These are phyloP conservation scores for Adelges cooleyi DNA, from an alignment of 1,140 invertebrate genomes.

Conservation along the genomic window DNA sequence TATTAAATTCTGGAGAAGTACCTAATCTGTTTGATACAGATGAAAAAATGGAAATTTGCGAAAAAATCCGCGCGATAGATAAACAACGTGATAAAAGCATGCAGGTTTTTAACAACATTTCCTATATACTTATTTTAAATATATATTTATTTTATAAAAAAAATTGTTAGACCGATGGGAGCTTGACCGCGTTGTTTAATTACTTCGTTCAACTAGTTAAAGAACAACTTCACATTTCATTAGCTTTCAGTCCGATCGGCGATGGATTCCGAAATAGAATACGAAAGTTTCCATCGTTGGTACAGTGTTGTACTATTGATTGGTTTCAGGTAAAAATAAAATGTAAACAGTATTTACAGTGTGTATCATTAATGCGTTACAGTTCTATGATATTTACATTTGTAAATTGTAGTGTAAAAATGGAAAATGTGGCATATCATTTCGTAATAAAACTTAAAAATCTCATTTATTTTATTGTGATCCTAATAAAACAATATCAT, in stretches of 20 bases:
- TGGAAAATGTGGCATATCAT: too few species aligned
- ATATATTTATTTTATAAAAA: constrained; percentile 1
- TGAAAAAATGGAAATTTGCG: constrained; percentile 84
- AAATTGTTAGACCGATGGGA: constrained; percentile 65
- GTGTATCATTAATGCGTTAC: too few species aligned
- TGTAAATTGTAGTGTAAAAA: too few species aligned
- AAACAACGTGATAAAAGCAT: constrained; percentile 75
- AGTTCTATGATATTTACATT: too few species aligned
- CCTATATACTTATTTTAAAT: background rate
- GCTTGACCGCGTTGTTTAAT: constrained; percentile 79
- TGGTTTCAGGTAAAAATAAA: constrained; percentile 74
- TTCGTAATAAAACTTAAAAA: too few species aligned
- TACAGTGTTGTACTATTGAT: constrained; percentile 94
- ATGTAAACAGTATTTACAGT: too few species aligned
- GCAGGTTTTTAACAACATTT: constrained; percentile 44
- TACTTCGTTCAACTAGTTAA: constrained; percentile 79
- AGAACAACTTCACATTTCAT: constrained; percentile 83
- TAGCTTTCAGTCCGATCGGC: constrained; percentile 89
- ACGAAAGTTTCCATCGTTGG: constrained; percentile 84
- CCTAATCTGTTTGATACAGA: constrained; percentile 81
- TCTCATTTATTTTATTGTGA: too few species aligned
- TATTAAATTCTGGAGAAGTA: constrained; percentile 86
- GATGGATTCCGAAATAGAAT: constrained; percentile 72
- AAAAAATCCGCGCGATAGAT: constrained; percentile 87
- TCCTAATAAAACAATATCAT: too few species aligned